A percentile compares a stretch with the other conserved stretches of the same genome.
Conservation (phyloP, 2,888 invertebrate genomes). For the Oxytorus armatus region DNA sequence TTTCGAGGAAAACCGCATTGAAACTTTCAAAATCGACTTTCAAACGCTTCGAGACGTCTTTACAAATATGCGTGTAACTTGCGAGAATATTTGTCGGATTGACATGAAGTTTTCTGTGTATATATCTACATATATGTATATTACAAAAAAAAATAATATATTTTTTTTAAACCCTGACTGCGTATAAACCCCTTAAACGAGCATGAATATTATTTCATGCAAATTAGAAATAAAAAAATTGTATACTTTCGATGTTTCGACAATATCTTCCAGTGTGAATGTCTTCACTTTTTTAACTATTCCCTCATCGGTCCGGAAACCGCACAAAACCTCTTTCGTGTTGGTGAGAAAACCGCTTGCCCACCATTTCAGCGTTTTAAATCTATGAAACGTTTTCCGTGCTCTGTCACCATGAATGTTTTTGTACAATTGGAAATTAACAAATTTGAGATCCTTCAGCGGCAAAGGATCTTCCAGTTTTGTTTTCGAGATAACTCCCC, state of each 20-base stretch:
- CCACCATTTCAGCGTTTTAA: constrained; percentile 90
- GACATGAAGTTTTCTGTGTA: too few relatives aligned
- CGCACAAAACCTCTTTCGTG: constrained; percentile 89
- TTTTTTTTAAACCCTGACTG: too few relatives aligned
- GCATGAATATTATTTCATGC: too few relatives aligned
- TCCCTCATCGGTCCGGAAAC: constrained; percentile 89
- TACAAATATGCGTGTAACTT: too few relatives aligned
- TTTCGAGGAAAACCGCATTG: too few relatives aligned
- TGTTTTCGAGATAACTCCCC: constrained; percentile 85
- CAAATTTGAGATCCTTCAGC: constrained; percentile 84
- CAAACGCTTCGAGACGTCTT: too few relatives aligned
- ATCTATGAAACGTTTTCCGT: constrained; percentile 85
- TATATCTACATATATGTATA: too few relatives aligned
- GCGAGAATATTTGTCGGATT: too few relatives aligned
- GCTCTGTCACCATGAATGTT: constrained; percentile 85
- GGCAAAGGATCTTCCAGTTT: constrained; percentile 68
- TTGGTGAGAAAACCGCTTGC: constrained; percentile 91
- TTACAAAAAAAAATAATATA: too few relatives aligned
- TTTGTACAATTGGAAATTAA: constrained; percentile 90
- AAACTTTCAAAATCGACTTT: too few relatives aligned
- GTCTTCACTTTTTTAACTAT: constrained; percentile 87
- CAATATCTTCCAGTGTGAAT: constrained; percentile 86
- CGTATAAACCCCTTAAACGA: too few relatives aligned
- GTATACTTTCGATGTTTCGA: constrained; percentile 84
- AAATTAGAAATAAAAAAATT: neutral